Conservation (phyloP, 2,113 vertebrate genomes). For the Plestiodon gilberti region DNA sequence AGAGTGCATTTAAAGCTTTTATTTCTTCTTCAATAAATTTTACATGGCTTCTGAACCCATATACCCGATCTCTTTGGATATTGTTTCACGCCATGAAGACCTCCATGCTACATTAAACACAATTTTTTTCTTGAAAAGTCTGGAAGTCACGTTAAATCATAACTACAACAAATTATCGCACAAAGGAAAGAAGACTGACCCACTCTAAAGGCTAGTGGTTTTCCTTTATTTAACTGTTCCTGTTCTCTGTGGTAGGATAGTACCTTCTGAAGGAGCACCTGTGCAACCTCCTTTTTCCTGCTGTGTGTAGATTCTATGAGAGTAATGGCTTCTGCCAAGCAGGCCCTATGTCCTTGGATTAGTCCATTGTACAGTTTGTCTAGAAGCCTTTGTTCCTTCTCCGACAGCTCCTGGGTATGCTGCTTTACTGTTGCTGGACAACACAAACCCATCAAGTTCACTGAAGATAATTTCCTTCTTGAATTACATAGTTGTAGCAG, state of each 20-base stretch:
- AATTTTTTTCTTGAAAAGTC: no score
- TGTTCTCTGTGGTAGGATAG: constrained; percentile 84
- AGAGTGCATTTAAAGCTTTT: no score
- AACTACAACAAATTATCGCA: constrained; percentile 39
- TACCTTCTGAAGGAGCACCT: constrained; percentile 93
- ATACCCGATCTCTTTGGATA: no score
- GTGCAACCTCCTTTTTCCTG: constrained; percentile 91
- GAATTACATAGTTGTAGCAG: accelerated
- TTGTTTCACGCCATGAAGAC: no score
- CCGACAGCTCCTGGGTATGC: constrained; percentile 76
- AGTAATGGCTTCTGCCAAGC: constrained; percentile 94
- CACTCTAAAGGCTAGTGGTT: constrained; percentile 93
- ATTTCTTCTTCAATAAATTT: no score
- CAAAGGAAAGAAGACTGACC: constrained; percentile 82
- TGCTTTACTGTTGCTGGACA: constrained; percentile 61
- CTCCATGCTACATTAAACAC: no score
- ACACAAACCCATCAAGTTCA: constrained; percentile 53
- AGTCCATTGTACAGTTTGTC: constrained; percentile 86
- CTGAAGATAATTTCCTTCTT: constrained; percentile 35
- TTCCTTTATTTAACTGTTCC: constrained; percentile 84
- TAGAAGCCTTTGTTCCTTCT: constrained; percentile 83
- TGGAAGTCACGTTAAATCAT: neutral
- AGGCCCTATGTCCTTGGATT: constrained; percentile 86
- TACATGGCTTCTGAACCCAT: no score
- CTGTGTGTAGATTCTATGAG: constrained; percentile 91